A percentile compares a stretch with the other conserved stretches of the same genome.
These are phyloP conservation scores for Glandiceps talaboti DNA, from an alignment of 53 echinoderm and acorn worm genomes.

Conservation along the genomic window DNA sequence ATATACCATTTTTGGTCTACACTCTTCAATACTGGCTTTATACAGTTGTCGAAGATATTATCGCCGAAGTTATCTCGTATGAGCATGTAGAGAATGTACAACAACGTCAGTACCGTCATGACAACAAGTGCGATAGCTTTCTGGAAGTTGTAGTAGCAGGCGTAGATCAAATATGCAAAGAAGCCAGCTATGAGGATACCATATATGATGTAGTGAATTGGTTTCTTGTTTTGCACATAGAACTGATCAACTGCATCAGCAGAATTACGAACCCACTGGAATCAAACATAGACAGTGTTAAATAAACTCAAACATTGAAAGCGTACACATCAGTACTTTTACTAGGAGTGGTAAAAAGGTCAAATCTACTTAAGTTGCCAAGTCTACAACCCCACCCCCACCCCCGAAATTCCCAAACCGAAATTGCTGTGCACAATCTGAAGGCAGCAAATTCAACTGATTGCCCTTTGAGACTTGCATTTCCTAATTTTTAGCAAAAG, in stretches of 20 bases:
- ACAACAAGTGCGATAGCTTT: constrained; percentile 46
- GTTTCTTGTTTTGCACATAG: constrained; percentile 19
- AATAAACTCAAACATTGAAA: too few relatives aligned
- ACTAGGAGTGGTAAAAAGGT: too few relatives aligned
- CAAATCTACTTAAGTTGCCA: too few relatives aligned
- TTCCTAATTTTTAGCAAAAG: too few relatives aligned
- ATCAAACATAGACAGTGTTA: too few relatives aligned
- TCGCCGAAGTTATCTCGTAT: constrained; percentile 51
- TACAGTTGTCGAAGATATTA: constrained; percentile 13
- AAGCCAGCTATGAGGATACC: constrained; percentile 19
- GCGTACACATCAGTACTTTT: too few relatives aligned
- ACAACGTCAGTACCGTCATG: constrained; percentile 41
- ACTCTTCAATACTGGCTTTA: constrained; percentile 18
- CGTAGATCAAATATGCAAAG: constrained; percentile 56
- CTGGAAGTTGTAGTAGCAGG: constrained; percentile 58
- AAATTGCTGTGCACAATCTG: too few relatives aligned
- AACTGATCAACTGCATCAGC: neutral
- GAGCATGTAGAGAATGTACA: constrained; percentile 26
- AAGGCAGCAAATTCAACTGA: too few relatives aligned
- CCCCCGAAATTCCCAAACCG: too few relatives aligned
- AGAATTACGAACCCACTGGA: neutral
- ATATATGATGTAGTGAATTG: constrained; percentile 7
- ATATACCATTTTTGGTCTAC: constrained; percentile 33
- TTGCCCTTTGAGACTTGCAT: too few relatives aligned
- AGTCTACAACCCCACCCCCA: too few relatives aligned